phyloP scores from a whole-genome alignment of 2,888 invertebrate genomes.

The Mongoloraphidia duomilia region DNA sequence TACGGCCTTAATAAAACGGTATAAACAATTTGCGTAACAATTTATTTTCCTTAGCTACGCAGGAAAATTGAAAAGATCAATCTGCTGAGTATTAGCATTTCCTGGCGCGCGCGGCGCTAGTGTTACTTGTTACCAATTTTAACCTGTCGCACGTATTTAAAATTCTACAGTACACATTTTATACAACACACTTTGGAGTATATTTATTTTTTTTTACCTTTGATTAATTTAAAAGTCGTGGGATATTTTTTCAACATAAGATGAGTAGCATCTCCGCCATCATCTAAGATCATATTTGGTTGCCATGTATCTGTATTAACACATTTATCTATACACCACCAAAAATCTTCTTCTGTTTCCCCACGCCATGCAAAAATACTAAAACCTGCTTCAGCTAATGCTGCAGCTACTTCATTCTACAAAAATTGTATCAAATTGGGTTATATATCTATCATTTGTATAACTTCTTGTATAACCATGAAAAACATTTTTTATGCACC shows the following conservation, averaged over 20 bases:
- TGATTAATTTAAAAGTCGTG: conserved; percentile 82
- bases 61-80: too few species aligned
- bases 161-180: too few species aligned
- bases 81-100: too few species aligned
- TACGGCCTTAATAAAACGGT: too few species aligned
- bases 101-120: too few species aligned
- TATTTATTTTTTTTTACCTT: conserved; percentile 36
- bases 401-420: conserved; percentile 93
- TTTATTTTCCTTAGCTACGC: too few species aligned
- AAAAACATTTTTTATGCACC: conserved; percentile 28
- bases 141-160: too few species aligned
- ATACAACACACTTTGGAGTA: not conserved
- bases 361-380: conserved; percentile 95
- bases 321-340: conserved; percentile 98
- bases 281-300: conserved; percentile 95
- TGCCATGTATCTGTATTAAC: conserved; percentile 87
- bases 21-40: too few species aligned
- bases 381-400: conserved; percentile 78
- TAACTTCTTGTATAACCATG: too few species aligned
- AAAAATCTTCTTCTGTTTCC: conserved; percentile 95
- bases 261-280: conserved; percentile 94
- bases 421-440: conserved; percentile 6
- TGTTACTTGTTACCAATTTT: too few species aligned
- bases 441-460: too few species aligned
- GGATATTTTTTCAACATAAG: conserved; percentile 92